Evolutionary conservation across 2,888 invertebrate genomes (phyloP).

Genomic region (Phoenoteleia sp.): DNA sequence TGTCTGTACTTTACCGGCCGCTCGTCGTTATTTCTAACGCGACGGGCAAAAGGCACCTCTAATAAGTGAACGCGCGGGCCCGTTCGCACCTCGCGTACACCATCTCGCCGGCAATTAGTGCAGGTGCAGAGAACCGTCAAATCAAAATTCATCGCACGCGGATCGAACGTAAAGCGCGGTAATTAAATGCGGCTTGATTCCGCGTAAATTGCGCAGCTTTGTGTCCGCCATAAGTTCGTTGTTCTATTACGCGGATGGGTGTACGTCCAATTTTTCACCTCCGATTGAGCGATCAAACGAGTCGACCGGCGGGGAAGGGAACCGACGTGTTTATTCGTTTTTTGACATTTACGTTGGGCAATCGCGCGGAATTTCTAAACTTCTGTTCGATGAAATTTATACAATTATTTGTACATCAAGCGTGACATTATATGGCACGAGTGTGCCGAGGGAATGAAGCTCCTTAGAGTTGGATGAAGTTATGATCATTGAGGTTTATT

Average conservation of each 20-base stretch:
- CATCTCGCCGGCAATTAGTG: constrained; percentile 62
- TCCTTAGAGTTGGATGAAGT: constrained; percentile 4
- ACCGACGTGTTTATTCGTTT: constrained; percentile 9
- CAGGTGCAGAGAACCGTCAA: constrained; percentile 56
- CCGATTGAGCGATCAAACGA: constrained; percentile 39
- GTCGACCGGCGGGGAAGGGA: neutral
- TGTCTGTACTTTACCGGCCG: constrained; percentile 71
- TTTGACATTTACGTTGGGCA: constrained; percentile 45
- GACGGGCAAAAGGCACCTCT: constrained; percentile 25
- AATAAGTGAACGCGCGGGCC: constrained; percentile 42
- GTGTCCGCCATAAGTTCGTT: constrained; percentile 25
- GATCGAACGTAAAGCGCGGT: neutral
- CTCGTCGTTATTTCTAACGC: constrained; percentile 67
- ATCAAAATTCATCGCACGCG: constrained; percentile 51
- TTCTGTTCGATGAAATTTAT: constrained; percentile 1
- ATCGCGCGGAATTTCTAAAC: constrained; percentile 24
- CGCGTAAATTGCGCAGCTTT: constrained; percentile 51
- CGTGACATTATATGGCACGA: neutral
- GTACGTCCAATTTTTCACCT: constrained; percentile 5
- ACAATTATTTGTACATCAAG: constrained; percentile 36
- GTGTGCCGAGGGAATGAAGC: neutral
- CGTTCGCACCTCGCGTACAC: constrained; percentile 49
- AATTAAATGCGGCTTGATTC: neutral
- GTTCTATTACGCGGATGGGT: constrained; percentile 30
- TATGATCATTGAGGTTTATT: neutral